Base-by-base conservation (phyloP, 2,797 vertebrate species). In the Loris lydekkerianus region DNA sequence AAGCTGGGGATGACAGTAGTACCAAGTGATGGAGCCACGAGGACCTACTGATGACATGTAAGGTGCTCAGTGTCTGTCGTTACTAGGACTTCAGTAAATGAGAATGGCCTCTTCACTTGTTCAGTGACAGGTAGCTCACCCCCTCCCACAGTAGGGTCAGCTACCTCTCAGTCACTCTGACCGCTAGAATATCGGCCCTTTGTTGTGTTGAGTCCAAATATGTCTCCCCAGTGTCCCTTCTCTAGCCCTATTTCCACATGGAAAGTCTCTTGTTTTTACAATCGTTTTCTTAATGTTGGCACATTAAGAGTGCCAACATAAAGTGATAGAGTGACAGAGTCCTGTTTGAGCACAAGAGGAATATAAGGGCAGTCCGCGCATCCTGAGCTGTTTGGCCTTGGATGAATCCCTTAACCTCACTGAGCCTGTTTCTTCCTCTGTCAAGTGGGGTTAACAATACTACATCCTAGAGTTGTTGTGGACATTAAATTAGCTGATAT, bases 331-430 rank as follows among this genome's bases (percentile, higher is more conserved):
- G 4, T 0, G 49, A 49, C 6, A 23, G 58, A 13, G 40, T 60
- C 13, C 0, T 25, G 4, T 40, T 67, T 73, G 7, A 10, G 20
- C 31, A 1, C 0, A 1, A 20, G 37, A 80, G 23, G n/a, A 7
- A 17, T 10, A 5, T 9, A 2, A 80, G 4, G 58, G 27, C 49
- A 3, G n/a, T 20, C 2, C 13, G 0, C 5, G 18, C 37, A 1
- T 34, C n/a, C 11, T 0, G 15, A 46, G 67, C 25, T 40, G 18
- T 58, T 75, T 29, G 20, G 20, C 61, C 29, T 53, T 31, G 20
- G 63, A 8, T 2, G 5, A 73, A 5, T 20, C 7, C 7, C 80
- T 75, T 56, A 70, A 15, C 53, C 9, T 89, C n/a, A 1, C 46
- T 18, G 18, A 85, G 17, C 70, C 83, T 91, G 60, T 65, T 86